Conservation (phyloP, 1,140 invertebrate species). For the Drosophila lowei region DNA sequence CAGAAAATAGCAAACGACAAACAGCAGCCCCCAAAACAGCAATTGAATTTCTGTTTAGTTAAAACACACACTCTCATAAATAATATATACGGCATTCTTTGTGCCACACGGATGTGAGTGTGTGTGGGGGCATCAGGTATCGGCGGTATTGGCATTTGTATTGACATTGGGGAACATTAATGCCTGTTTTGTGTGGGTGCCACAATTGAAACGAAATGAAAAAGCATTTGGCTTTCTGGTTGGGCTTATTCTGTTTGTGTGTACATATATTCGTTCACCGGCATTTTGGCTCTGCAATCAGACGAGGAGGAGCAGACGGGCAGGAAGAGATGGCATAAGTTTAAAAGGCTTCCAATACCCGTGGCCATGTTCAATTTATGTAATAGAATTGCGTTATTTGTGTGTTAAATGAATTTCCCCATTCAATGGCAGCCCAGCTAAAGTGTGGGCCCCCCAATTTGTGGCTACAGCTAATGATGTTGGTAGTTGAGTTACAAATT, state of each 20-base stretch:
- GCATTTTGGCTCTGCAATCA: constrained; percentile 48
- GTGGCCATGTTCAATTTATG: constrained; percentile 72
- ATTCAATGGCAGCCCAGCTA: constrained; percentile 9
- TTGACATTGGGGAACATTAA: constrained; percentile 27
- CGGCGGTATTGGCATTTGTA: constrained; percentile 14
- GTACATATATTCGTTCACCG: constrained; percentile 46
- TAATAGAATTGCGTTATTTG: constrained; percentile 67
- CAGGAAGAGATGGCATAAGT: constrained; percentile 25
- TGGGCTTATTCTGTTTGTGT: constrained; percentile 54
- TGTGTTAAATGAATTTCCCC: constrained; percentile 34
- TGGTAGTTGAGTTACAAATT: constrained; percentile 17
- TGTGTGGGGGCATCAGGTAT: constrained; percentile 22
- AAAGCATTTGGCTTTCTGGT: constrained; percentile 65
- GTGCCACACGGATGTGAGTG: not conserved
- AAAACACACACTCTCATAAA: constrained; percentile 64
- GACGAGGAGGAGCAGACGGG: constrained; percentile 31
- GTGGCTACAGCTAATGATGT: constrained; percentile 15
- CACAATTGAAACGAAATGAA: constrained; percentile 68
- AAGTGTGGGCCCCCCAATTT: constrained; percentile 18
- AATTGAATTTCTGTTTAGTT: constrained; percentile 75
- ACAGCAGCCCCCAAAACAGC: constrained; percentile 53
- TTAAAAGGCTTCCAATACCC: constrained; percentile 56
- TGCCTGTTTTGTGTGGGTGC: constrained; percentile 25
- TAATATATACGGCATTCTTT: constrained; percentile 41
- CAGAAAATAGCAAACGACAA: constrained; percentile 45